phyloP scores from a whole-genome alignment of 2,888 invertebrate species.

The Resseliella maxima region DNA sequence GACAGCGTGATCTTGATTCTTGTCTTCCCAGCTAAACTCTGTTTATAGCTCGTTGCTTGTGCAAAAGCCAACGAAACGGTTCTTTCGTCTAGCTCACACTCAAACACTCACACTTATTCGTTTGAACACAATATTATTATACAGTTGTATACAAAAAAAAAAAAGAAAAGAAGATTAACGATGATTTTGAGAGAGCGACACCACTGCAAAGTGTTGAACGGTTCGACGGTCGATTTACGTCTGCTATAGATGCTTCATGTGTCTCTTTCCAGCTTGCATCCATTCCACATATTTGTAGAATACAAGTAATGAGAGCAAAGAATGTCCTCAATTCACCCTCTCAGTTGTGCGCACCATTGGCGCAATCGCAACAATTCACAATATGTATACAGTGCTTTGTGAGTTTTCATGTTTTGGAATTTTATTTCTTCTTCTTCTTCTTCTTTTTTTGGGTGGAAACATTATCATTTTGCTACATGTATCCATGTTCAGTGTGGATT shows the following conservation, averaged over 20 bases:
- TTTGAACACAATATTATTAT: not conserved
- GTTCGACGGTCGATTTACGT: conserved; percentile 49
- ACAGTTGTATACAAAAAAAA: not conserved
- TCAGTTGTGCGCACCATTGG: not conserved
- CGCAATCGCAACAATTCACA: conserved; percentile 46
- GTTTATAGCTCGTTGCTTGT: conserved; percentile 39
- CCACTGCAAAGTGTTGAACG: conserved; percentile 39
- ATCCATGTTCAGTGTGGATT: not conserved
- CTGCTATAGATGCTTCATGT: conserved; percentile 42
- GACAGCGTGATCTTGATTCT: conserved; percentile 55
- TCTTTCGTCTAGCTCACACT: conserved; percentile 55
- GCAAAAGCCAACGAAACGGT: conserved; percentile 37
- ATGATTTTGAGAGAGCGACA: not conserved
- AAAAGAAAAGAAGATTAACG: not conserved
- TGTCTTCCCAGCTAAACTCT: conserved; percentile 55
- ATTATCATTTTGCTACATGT: conserved; percentile 21
- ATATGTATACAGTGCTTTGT: too few relatives aligned
- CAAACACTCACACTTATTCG: not conserved
- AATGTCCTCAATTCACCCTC: conserved; percentile 41
- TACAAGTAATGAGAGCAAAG: not conserved
- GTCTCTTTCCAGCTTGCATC: conserved; percentile 41
- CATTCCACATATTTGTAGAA: not conserved
- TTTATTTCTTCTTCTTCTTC: not conserved
- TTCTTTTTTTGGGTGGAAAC: conserved; percentile 54
- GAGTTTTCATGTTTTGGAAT: too few relatives aligned